Evolutionary conservation across 2,888 invertebrate species (phyloP), one percentile per base, ranked within the genome.

Genomic region (Acronicta aceris): DNA sequence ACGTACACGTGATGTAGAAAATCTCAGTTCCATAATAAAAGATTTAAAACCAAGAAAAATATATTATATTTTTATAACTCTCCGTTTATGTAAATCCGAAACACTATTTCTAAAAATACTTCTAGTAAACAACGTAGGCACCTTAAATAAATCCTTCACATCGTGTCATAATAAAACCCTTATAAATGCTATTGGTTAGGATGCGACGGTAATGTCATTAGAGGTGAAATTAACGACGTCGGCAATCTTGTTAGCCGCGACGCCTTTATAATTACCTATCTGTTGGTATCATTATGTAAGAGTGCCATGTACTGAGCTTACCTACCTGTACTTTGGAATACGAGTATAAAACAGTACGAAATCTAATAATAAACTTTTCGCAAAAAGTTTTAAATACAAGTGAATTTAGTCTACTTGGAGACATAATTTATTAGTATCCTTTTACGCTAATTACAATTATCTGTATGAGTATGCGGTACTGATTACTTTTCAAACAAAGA

Each of bases 201-300:
- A 71, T 66, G 71, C 51, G 50, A 47, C 61, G 59, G 51, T 76
- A 79, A 79, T 76, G 52, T 58, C 70, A 79, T 78, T 80, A 77
- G 59, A 56, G 55, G 61, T 50, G 58, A 74, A 74, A 80, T 80
- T 80, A 80, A 80, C 66, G 62, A 68, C 65, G 55, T 54, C 55
- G 66, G 53, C 66, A 72, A 79, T 80, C 80, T 76, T 70, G 71
- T 80, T 80, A 80, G 69, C 50, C 41, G 50, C 66, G 64, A 64
- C 71, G 73, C 66, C 65, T 72, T 71, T 58, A 67, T 75, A 76
- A 65, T 75, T 70, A 67, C 58, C 55, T 72, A 62, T 59, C 55
- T 51, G 54, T 69, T 43, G 52, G 46, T 47, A 59, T 71, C 47
- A 57, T 61, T 61, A 54, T 57, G 25, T 65, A 54, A 54, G 46